Percentiles rank a stretch among this genome's conserved stretches.
These are phyloP conservation scores for Chiroxiphia lanceolata DNA, from an alignment of 2,797 vertebrate genomes.

Conservation along the genomic window DNA sequence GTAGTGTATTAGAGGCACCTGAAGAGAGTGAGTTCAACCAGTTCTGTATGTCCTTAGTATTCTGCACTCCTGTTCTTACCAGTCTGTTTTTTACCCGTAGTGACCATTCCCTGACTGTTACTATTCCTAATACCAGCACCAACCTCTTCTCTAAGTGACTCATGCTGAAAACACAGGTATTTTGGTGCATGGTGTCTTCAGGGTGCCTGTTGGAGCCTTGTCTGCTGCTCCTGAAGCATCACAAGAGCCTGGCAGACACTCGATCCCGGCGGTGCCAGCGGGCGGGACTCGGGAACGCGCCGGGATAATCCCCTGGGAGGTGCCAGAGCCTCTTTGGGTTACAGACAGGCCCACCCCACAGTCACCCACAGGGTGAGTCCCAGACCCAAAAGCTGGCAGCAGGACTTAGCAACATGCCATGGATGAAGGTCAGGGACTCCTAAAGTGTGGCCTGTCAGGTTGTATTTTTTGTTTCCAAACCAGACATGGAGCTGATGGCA, in stretches of 20 bases:
- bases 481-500: rapidly evolving
- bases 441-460: neutral
- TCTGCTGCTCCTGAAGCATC: neutral
- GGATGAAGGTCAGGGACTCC: neutral
- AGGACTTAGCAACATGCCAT: rapidly evolving
- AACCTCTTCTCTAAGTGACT: neutral
- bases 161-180: neutral
- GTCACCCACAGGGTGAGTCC: rapidly evolving
- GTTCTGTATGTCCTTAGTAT: neutral
- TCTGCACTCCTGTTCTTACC: neutral
- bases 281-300: neutral
- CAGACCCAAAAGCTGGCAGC: neutral
- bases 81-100: neutral
- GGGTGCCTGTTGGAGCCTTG: neutral
- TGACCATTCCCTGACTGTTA: neutral
- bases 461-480: neutral
- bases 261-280: neutral
- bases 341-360: neutral
- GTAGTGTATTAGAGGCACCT: neutral
- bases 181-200: neutral
- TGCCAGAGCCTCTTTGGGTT: neutral
- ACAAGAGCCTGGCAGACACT: neutral
- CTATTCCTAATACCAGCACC: neutral
- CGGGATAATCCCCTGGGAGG: neutral
- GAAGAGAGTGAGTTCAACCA: neutral